Evolutionary conservation across 2,888 invertebrate genomes (phyloP).

Genomic region (Carabus problematicus): DNA sequence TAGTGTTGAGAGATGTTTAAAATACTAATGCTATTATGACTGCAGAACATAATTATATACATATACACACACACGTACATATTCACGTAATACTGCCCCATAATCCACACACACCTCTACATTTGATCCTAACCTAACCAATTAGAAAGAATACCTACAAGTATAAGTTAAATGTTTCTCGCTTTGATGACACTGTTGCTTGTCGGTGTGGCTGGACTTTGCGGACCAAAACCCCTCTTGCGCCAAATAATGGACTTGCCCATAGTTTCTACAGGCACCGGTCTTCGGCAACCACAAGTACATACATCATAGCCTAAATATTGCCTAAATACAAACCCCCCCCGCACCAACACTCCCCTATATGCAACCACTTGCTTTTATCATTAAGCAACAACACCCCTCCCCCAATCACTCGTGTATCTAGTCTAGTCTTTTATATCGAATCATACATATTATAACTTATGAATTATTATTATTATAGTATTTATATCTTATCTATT

Average conservation of each 20-base stretch:
- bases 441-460: constrained; percentile 56
- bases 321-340: neutral
- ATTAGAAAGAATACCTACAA: neutral
- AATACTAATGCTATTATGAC: neutral
- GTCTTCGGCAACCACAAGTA: constrained; percentile 43
- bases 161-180: constrained; percentile 24
- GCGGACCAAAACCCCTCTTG: constrained; percentile 58
- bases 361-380: neutral
- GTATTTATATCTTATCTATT: neutral
- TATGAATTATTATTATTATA: neutral
- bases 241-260: constrained; percentile 2
- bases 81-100: neutral
- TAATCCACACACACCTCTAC: no score
- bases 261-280: constrained; percentile 2
- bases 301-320: constrained; percentile 13
- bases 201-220: constrained; percentile 57
- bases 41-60: neutral
- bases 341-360: no score
- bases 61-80: neutral
- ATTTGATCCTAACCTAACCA: no score
- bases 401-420: constrained; percentile 43
- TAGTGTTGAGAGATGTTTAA: constrained; percentile 11
- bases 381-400: neutral
- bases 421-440: constrained; percentile 60
- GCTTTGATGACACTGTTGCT: constrained; percentile 49